Evolutionary conservation across 1,140 invertebrate genomes (phyloP).

Genomic region (Rhyzopertha dominica): DNA sequence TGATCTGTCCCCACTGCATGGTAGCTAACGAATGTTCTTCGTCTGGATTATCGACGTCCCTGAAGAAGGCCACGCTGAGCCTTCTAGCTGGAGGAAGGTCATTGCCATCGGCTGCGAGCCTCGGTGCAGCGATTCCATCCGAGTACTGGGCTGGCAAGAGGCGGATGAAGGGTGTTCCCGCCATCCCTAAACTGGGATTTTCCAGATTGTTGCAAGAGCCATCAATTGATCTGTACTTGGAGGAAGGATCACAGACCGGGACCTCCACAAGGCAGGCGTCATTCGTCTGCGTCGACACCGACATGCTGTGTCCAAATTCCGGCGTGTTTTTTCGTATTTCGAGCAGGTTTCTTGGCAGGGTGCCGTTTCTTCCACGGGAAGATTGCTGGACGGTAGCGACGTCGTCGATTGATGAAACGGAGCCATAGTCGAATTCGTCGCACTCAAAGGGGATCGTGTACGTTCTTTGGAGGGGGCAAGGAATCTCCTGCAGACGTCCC

Average conservation of each 20-base stretch:
- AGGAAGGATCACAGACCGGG: conserved; percentile 41
- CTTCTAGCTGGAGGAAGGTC: conserved; percentile 50
- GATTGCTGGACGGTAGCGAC: too few relatives aligned
- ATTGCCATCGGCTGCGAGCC: conserved; percentile 12
- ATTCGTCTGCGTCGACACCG: too few relatives aligned
- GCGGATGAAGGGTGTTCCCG: conserved; percentile 68
- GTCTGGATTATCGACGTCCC: conserved; percentile 47
- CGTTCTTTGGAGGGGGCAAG: too few relatives aligned
- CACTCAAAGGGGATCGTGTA: too few relatives aligned
- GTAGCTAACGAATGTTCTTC: conserved; percentile 46
- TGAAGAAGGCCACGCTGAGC: conserved; percentile 51
- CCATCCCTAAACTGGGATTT: conserved; percentile 66
- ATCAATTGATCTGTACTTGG: conserved; percentile 62
- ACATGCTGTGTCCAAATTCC: too few relatives aligned
- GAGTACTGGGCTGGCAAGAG: conserved; percentile 74
- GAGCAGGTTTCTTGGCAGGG: too few relatives aligned
- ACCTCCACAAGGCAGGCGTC: conserved; percentile 45
- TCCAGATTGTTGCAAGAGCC: conserved; percentile 73
- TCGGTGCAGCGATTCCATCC: conserved; percentile 53
- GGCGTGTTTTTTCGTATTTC: too few relatives aligned
- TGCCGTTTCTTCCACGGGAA: too few relatives aligned
- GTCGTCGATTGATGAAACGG: too few relatives aligned
- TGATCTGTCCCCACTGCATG: conserved; percentile 61
- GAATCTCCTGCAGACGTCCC: too few relatives aligned
- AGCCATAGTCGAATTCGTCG: too few relatives aligned